Conservation (phyloP, 2,113 vertebrate species). For the Baryphthengus martii region DNA sequence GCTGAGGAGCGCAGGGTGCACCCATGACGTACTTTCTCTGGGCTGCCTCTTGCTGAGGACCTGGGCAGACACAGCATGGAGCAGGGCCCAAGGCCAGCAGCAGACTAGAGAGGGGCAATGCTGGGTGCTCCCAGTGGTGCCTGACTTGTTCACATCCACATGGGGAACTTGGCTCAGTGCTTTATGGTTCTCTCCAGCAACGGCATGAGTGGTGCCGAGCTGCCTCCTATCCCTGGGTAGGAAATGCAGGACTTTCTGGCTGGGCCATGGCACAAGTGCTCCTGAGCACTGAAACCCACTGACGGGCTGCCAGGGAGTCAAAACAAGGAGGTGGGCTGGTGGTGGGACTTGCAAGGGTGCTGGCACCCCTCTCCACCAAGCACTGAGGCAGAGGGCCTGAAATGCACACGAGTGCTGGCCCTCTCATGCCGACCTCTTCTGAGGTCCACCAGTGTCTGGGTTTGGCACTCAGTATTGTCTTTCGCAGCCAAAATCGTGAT, state of each 20-base stretch:
- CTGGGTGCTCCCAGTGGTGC: not conserved
- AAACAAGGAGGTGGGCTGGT: not conserved
- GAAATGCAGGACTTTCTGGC: not conserved
- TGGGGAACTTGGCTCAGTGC: not conserved
- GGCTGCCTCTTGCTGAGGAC: not conserved
- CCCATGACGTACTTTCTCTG: not conserved
- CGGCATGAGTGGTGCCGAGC: fast-evolving
- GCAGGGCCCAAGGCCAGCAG: not conserved
- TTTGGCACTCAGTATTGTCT: not conserved
- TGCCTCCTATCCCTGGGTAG: not conserved
- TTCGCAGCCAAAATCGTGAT: not conserved
- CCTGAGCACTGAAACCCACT: not conserved
- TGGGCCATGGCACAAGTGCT: not conserved
- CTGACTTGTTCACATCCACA: not conserved
- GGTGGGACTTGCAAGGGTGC: not conserved
- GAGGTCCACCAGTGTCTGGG: not conserved
- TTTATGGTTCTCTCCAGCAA: not conserved
- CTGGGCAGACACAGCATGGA: not conserved
- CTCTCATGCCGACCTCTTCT: not conserved
- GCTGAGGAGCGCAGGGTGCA: fast-evolving
- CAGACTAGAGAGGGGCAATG: not conserved
- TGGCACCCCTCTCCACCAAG: not conserved
- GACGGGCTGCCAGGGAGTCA: not conserved
- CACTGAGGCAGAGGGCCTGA: not conserved
- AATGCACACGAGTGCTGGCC: not conserved